A percentile compares a stretch with the other conserved stretches of the same genome.
Conservation (phyloP, 2,113 vertebrate genomes). For the Hemiscyllium ocellatum region DNA sequence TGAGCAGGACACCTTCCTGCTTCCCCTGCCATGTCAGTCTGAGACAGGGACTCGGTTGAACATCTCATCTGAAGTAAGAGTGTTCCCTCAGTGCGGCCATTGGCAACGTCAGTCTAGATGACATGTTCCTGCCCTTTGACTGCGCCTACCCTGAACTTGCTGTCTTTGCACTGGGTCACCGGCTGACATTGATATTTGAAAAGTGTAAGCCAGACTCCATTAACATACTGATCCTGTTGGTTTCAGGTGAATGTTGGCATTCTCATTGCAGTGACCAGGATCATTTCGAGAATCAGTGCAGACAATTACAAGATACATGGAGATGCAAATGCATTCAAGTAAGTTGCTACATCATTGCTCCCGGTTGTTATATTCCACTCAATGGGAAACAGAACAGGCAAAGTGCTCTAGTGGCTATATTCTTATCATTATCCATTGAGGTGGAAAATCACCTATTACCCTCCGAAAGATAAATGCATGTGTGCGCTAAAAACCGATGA, state of each 20-base stretch:
- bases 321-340: slow-evolving; percentile 87
- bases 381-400: background rate
- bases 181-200: background rate
- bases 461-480: background rate
- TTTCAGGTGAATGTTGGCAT: slow-evolving; percentile 84
- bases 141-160: background rate
- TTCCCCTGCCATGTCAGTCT: no score
- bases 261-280: slow-evolving; percentile 83
- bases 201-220: background rate
- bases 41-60: background rate
- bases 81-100: background rate
- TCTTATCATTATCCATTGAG: background rate
- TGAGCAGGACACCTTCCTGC: no score
- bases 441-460: background rate
- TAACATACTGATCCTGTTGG: background rate
- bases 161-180: background rate
- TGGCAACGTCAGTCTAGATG: background rate
- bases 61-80: background rate
- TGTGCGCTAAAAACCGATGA: background rate
- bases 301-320: slow-evolving; percentile 87
- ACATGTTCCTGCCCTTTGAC: no score
- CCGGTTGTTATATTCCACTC: background rate
- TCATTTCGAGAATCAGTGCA: slow-evolving; percentile 88
- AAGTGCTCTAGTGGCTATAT: background rate
- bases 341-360: slow-evolving; percentile 45